phyloP scores from a whole-genome alignment of 64 coral and sea anemone genomes.

The Trachythela sp. region DNA sequence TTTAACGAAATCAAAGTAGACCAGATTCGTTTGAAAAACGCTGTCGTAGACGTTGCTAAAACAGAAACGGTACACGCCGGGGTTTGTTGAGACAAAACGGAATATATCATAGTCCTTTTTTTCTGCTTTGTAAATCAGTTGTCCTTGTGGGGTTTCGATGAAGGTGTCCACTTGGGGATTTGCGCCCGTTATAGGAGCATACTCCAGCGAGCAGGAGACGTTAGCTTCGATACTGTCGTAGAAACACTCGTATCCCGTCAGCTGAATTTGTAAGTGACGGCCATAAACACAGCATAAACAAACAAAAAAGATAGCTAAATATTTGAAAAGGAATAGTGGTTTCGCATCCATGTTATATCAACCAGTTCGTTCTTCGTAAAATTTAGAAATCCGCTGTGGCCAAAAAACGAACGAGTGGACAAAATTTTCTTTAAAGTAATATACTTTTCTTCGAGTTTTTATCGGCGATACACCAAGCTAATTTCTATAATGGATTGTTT shows the following conservation, averaged over 20 bases:
- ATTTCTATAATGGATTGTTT: not conserved
- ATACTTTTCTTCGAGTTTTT: not conserved
- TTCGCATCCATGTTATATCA: not conserved
- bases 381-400: not conserved
- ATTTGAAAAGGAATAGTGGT: not conserved
- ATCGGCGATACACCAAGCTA: not conserved
- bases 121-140: conserved; percentile 64
- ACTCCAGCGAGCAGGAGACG: conserved; percentile 84
- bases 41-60: conserved; percentile 97
- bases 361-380: not conserved
- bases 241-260: conserved; percentile 97
- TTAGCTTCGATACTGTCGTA: conserved; percentile 79
- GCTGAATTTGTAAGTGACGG: conserved; percentile 88
- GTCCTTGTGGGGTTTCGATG: conserved; percentile 71
- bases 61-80: conserved; percentile 81
- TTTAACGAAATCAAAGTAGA: conserved; percentile 94
- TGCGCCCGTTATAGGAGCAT: conserved; percentile 81
- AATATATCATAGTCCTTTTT: conserved; percentile 94
- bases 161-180: conserved; percentile 74
- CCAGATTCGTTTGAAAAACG: conserved; percentile 81
- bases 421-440: not conserved
- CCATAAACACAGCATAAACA: conserved; percentile 20
- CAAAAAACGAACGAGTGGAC: too few species aligned
- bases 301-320: not conserved
- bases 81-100: conserved; percentile 61